These are phyloP conservation scores for Sceloporus tristichus DNA, from an alignment of 2,113 vertebrate species.

Conservation along the genomic window DNA sequence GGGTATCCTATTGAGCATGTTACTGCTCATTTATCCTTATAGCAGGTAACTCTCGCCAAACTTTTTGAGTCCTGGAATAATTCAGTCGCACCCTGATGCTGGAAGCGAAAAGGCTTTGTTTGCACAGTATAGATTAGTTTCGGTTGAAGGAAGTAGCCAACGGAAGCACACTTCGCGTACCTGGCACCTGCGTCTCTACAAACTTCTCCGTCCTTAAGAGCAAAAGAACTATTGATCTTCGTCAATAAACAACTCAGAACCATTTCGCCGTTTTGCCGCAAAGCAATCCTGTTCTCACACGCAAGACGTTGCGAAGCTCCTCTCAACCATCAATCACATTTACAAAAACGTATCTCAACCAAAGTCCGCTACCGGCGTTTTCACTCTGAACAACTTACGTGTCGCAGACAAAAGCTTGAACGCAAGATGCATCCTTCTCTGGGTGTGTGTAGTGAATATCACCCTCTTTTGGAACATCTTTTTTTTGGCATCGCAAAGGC, in stretches of 20 bases:
- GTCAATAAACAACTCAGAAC: conserved; percentile 53
- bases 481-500: background rate
- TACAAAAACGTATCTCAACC: conserved; percentile 25
- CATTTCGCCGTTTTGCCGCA: background rate
- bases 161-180: background rate
- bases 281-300: conserved; percentile 22
- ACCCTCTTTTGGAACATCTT: background rate
- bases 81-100: background rate
- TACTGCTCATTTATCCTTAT: background rate
- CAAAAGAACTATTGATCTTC: conserved; percentile 30
- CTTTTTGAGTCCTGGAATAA: background rate
- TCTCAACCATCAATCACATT: conserved; percentile 24
- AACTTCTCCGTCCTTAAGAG: background rate
- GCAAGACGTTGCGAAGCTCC: background rate
- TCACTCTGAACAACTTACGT: background rate
- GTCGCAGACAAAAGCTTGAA: background rate
- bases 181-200: background rate
- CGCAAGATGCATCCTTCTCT: background rate
- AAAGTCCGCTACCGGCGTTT: background rate
- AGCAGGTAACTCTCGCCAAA: background rate
- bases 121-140: background rate
- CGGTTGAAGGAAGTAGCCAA: background rate
- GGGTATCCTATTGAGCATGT: background rate
- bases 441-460: too few relatives aligned
- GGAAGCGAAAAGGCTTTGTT: background rate